Evolutionary conservation across 2,797 vertebrate genomes (phyloP).

Genomic region (Eidolon dupreanum): DNA sequence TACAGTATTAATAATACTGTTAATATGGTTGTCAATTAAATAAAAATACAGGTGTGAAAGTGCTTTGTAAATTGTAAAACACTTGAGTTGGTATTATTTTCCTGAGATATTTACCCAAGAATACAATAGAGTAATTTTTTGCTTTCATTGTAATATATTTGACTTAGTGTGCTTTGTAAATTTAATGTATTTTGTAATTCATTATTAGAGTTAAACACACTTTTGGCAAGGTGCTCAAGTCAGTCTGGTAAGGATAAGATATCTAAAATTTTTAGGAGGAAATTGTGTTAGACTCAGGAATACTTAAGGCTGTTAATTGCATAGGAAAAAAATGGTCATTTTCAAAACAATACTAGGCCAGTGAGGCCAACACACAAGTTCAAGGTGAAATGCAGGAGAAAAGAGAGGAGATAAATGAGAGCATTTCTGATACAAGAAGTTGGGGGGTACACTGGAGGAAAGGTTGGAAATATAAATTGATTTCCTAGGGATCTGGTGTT

Average conservation of each 20-base stretch:
- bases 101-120: not conserved
- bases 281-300: not conserved
- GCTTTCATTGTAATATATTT: not conserved
- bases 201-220: not conserved
- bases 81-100: not conserved
- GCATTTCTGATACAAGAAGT: not conserved
- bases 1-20: not conserved
- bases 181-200: not conserved
- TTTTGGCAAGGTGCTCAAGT: constrained; percentile 35
- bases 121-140: not conserved
- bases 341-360: not conserved
- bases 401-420: not conserved
- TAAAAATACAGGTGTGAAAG: not conserved
- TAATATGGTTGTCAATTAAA: not conserved
- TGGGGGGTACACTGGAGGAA: not conserved
- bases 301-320: not conserved
- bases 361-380: not conserved
- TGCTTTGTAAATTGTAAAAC: not conserved
- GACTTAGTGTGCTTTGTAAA: not conserved
- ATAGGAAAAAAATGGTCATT: not conserved
- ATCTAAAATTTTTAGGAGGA: not conserved
- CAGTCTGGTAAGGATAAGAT: not conserved
- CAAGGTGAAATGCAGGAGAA: not conserved
- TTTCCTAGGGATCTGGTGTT: not conserved
- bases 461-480: not conserved